Evolutionary conservation across 2,797 vertebrate genomes (phyloP), one percentile per base, ranked within the genome.

Genomic region (Neosalanx taihuensis): DNA sequence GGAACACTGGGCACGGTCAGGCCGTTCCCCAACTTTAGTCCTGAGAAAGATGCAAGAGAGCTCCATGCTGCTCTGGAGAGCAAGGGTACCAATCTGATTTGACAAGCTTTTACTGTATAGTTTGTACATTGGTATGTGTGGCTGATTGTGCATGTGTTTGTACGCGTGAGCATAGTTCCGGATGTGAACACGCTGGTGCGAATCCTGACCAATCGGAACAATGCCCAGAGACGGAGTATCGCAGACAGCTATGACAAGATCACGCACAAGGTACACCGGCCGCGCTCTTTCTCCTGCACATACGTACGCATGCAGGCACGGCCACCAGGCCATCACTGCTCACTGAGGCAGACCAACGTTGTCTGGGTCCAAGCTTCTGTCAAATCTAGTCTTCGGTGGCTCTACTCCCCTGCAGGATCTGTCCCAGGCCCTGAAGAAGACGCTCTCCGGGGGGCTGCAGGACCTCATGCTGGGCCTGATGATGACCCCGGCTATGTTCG

Each of bases 1-100:
- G 92, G 91, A 4, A 91, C 90, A 0, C 75, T 92, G 49, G 92
- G 92, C 3, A 91, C 91, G 1, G 78, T 92, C 20, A 83, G 88
- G 18, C 90, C 87, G 1, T 91, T 87, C 65, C 61, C 84, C 65
- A 87, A 76, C 69, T 93, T 93, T 57, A 79, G 76, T 1, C 84
- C 83, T 10, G 84, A 84, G 29, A 72, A 71, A 17, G 90, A 91
- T 9, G 86, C 73, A 3, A 72, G n/a, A 9, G 57, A 70, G 12
- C 65, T 86, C 49, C 56, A 68, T n/a, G 10, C 12, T 1, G 79
- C 83, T 0, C 69, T 86, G 64, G 75, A 80, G 18, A 75, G 68
- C 9, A 86, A 83, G 81, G 82, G 84, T 86, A 71, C 6, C 29
- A 33, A 15, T 56, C 41, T 12, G 41, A 9, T 46, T 46, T 46